These are phyloP conservation scores for Augochlorella aurata DNA, from an alignment of 2,888 invertebrate genomes.

Conservation along the genomic window DNA sequence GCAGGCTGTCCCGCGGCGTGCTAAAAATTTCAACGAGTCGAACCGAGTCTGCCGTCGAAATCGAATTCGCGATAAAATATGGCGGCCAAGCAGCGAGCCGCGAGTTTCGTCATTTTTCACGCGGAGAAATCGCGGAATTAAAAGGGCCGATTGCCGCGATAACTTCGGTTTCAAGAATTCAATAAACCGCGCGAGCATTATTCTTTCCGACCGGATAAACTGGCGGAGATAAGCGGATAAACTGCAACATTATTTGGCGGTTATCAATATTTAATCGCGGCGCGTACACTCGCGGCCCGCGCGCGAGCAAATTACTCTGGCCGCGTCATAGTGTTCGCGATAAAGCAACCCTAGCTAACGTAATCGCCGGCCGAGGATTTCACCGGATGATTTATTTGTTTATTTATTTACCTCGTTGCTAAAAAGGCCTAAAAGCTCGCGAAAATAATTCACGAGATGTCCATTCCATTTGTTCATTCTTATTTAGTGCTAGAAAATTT, in stretches of 20 bases:
- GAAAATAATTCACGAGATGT: too few species aligned
- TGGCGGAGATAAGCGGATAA: background rate
- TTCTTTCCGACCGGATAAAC: background rate
- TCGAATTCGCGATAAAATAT: constrained; percentile 29
- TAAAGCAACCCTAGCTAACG: background rate
- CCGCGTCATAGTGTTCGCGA: background rate
- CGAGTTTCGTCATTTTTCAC: background rate
- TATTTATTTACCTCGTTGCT: background rate
- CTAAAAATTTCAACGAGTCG: constrained; percentile 44
- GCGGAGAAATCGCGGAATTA: background rate
- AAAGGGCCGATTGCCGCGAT: background rate
- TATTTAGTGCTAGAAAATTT: too few species aligned
- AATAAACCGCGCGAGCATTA: background rate
- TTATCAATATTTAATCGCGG: constrained; percentile 9
- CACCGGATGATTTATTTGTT: constrained; percentile 5
- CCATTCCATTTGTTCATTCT: too few species aligned
- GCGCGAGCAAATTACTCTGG: background rate
- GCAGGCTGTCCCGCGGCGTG: constrained; percentile 30
- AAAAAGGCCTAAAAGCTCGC: too few species aligned
- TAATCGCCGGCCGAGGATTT: background rate
- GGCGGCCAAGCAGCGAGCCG: background rate
- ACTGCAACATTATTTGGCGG: background rate
- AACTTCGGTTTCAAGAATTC: background rate
- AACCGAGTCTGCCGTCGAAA: constrained; percentile 21
- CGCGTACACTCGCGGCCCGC: background rate